Base-by-base conservation (phyloP, 2,113 vertebrate genomes). In the Microcebus ravelobensis region DNA sequence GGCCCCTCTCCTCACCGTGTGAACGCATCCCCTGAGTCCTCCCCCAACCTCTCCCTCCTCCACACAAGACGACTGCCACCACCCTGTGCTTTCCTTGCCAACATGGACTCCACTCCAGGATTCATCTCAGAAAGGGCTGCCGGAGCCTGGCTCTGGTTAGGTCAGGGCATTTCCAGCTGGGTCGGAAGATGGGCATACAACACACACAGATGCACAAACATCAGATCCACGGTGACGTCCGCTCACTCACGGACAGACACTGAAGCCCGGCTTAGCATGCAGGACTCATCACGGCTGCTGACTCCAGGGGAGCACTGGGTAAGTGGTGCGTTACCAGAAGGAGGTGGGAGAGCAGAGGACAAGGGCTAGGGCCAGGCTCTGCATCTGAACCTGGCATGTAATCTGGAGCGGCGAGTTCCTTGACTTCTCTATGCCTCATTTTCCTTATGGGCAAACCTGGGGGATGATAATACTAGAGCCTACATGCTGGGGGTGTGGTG, bases 301-400 rank as follows among this genome's bases (percentile, higher is more conserved):
- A 29, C 65, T 55, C 31, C 36, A 29, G 59, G 77, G 85, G 25
- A 34, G 31, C 23, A 2, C 20, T 0, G 8, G 25, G 23, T 0
- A 2, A 29, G 25, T 2, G 11, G 23, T 5, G 6, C 31, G 5
- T 45, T 14, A 45, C 63, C 17, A 9, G 0, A 57, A 0, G 2
- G 34, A 52, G 48, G 31, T 29, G 10, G 50, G 68, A 68, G 6
- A 68, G 45, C 52, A 39, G 61, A n/a, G 8, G 4, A 14, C 45
- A 2, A n/a, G 59, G 63, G 6, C 21, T 21, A 57, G 23, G 79
- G 67, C 45, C 39, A 70, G 45, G 34, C 2, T 87, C 90, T 93
- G 52, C 61, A 23, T 39, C 20, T 71, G 52, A 88, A 29, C 59
- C 3, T 89, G 77, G 70, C 2, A 9, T 39, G n/a, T 63, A 18